Percentiles rank a stretch among this genome's conserved stretches.
Conservation (phyloP, 2,797 vertebrate genomes). For the Acanthis flammea region DNA sequence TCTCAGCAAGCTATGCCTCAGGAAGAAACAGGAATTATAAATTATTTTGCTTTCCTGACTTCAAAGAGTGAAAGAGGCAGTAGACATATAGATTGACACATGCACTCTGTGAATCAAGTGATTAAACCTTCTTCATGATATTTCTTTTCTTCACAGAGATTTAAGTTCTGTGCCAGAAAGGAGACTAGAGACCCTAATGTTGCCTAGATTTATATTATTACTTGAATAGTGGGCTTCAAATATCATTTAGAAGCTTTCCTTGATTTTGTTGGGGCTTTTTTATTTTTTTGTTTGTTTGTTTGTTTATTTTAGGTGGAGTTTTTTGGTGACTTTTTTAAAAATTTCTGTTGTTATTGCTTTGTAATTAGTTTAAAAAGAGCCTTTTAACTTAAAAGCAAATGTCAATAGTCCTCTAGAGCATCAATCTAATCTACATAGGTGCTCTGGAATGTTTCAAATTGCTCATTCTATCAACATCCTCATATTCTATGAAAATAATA, state of each 20-base stretch:
- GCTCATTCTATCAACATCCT: not conserved
- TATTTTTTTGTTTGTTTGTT: rapidly evolving
- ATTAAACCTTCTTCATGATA: not conserved
- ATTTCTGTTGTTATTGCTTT: not conserved
- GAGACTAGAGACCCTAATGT: not conserved
- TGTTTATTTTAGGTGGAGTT: not conserved
- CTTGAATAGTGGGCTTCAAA: not conserved
- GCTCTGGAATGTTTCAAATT: not conserved
- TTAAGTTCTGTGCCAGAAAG: not conserved
- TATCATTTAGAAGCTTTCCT: not conserved
- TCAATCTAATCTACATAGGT: not conserved
- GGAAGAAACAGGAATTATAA: not conserved
- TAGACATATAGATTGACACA: not conserved
- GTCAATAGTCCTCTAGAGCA: not conserved
- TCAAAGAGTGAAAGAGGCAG: not conserved
- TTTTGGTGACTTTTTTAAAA: not conserved
- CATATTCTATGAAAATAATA: not conserved
- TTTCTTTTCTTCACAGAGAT: not conserved
- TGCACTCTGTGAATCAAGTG: not conserved
- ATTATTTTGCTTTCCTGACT: not conserved
- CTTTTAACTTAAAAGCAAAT: not conserved
- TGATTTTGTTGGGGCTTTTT: not conserved
- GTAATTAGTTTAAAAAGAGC: not conserved
- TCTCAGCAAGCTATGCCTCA: not conserved
- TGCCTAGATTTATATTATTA: not conserved